Base-by-base conservation (phyloP, 1,140 invertebrate species). In the Atta colombica region DNA sequence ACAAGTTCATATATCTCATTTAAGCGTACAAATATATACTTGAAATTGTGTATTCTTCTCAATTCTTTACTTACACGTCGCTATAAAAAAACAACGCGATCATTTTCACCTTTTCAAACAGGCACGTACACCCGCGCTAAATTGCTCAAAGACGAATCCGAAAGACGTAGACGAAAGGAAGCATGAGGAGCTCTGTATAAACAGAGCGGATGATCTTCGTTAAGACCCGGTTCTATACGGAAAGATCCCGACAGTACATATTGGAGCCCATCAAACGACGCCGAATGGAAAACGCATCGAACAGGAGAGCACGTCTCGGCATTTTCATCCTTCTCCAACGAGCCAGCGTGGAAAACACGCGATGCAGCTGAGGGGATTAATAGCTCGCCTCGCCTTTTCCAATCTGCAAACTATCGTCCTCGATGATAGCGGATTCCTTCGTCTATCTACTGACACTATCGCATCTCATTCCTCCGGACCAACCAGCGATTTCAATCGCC, bases 161-260 rank as follows among this genome's bases (percentile, higher is more conserved):
- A 18, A 45, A 28, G 66, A 31, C 39, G 25, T 58, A 28, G 53
- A 31, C 78, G 68, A 74, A 60, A 72, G 39, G 25, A 61, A 71
- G 39, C 66, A 10, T 18, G 53, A 21, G 51, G 39, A 45, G 39
- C 80, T 28, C 80, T 74, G 58, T 84, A 63, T 74, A 82, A 82
- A 75, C 69, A 75, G 55, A 75, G 39, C 12, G 69, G 55, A 75
- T 75, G 55, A 84, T 84, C 80, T 84, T 84, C 69, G 80, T 84
- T 75, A 75, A 84, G 69, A 25, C 25, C 39, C 58, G 39, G 25
- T 75, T 84, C 69, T 61, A 25, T 31, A 61, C 80, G 28, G 39
- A 31, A 74, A 45, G 39, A 84, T 84, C 55, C 14, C 80, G 69
- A 51, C 51, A 35, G 69, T 84, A 75, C 69, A 84, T 61, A 84